Evolutionary conservation across 2,113 vertebrate species (phyloP), one percentile per base, ranked within the genome.

Genomic region (Rhinolophus ferrumequinum): DNA sequence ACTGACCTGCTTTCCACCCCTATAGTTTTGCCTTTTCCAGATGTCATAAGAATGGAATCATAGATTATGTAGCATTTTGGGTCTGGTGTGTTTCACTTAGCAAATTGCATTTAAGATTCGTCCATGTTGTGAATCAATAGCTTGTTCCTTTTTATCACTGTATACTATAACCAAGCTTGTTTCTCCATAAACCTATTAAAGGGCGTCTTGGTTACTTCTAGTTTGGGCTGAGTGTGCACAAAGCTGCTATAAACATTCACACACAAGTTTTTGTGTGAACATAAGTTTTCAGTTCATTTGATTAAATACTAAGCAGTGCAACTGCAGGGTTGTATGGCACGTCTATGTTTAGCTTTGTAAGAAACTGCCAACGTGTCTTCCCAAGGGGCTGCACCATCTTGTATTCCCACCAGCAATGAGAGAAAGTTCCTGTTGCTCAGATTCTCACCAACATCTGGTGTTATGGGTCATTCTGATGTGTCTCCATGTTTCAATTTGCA

Each of bases 361-460:
- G 75, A 67, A 33, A 18, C 22, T 0, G 38, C 77, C 38, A 0
- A 18, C 0, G n/a, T 12, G 50, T 41, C 76, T 70, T 22, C 54
- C 16, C 1, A 24, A 19, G 41, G 7, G 22, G 11, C 54, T 7
- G 1, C 5, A 0, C 15, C 38, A 0, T 15, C 18, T 16, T 2
- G 10, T 44, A 0, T 6, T 47, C 52, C 66, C 24, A 10, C 16
- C 16, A 3, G 54, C 54, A 0, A 33, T 0, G 30, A 13, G 35
- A 3, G 18, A 8, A 64, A 28, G 79, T 21, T 15, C 66, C 77
- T 2, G 41, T 13, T 2, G 7, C 60, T 21, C 54, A 16, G 4
- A 0, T 6, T 2, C 73, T 15, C 1, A 0, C 26, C 60, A 38
- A 8, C 60, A 15, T 30, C 2, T 3, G 75, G 18, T 54, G 19